These are phyloP conservation scores for Sebastolobus alascanus DNA, from an alignment of 2,797 vertebrate genomes.

Conservation along the genomic window DNA sequence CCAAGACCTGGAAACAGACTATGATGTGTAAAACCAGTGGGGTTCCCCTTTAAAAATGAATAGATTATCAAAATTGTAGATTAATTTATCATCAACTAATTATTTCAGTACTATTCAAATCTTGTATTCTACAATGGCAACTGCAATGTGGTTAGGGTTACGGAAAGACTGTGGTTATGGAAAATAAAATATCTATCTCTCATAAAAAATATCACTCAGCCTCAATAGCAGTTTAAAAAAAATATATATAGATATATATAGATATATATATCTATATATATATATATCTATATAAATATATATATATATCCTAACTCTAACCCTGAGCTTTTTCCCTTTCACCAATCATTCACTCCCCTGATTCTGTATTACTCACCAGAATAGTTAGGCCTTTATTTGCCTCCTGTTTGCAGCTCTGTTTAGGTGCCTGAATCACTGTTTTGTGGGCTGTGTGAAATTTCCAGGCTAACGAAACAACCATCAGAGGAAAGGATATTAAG, in stretches of 20 bases:
- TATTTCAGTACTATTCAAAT: neutral
- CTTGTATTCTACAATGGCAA: neutral
- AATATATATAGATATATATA: too few relatives aligned
- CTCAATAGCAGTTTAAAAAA: neutral
- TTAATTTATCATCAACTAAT: neutral
- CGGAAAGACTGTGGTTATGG: neutral
- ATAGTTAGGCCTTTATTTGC: neutral
- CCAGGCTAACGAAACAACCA: neutral
- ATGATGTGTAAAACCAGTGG: neutral
- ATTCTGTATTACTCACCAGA: neutral
- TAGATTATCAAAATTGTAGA: neutral
- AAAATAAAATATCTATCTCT: neutral
- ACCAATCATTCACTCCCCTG: neutral
- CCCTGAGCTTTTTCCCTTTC: neutral
- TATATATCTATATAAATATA: too few relatives aligned
- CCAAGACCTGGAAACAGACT: too few relatives aligned
- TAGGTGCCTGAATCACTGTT: conserved; percentile 12
- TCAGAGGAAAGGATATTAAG: conserved; percentile 6
- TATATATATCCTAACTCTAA: neutral
- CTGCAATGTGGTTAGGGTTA: neutral
- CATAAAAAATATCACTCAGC: neutral
- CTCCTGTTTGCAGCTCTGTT: conserved; percentile 7
- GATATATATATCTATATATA: too few relatives aligned
- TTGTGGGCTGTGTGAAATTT: conserved; percentile 36
- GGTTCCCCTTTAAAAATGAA: neutral